These are phyloP conservation scores for Caenorhabditis elegans DNA, from an alignment of 1,140 invertebrate species.

Conservation along the genomic window WBcel235 BX284603.4:12773001-12773500, in stretches of 20 bases:
- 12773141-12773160: slow-evolving; percentile 76
- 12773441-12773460: neutral
- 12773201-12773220: slow-evolving; percentile 34
- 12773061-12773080: neutral
- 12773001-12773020: neutral
- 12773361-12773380: neutral
- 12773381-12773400: neutral
- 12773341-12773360: neutral
- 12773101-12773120: slow-evolving; percentile 66
- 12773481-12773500: neutral
- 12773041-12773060: too few relatives aligned
- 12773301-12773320: neutral
- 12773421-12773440: neutral
- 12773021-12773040: too few relatives aligned
- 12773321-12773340: neutral
- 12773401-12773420: neutral
- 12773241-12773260: slow-evolving; percentile 9
- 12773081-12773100: slow-evolving; percentile 52
- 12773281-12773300: neutral
- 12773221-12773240: slow-evolving; percentile 26
- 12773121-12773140: slow-evolving; percentile 94
- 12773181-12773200: slow-evolving; percentile 7
- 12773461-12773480: neutral
- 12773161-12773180: slow-evolving; percentile 40
- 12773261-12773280: neutral